Conservation (phyloP, 2,888 invertebrate genomes). For the Zygaena filipendulae region DNA sequence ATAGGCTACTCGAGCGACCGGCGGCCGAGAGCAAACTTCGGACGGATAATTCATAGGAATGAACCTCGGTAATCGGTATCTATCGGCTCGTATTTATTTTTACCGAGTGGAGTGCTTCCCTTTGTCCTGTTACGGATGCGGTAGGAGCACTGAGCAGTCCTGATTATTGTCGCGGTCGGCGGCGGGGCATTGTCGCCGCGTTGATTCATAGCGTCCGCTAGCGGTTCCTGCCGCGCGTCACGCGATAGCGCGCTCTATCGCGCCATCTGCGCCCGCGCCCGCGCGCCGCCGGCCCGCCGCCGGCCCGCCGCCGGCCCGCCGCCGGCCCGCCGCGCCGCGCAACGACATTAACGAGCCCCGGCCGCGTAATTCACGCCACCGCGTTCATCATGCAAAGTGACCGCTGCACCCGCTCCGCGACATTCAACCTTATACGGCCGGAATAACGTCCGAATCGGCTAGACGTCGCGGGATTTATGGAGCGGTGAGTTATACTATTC, state of each 20-base stretch:
- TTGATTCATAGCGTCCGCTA: conserved; percentile 52
- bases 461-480: conserved; percentile 28
- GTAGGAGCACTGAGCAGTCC: too few species aligned
- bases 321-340: conserved; percentile 1
- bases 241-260: conserved; percentile 43
- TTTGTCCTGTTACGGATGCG: too few species aligned
- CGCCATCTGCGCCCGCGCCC: conserved; percentile 54
- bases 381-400: conserved; percentile 61
- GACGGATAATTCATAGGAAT: too few species aligned
- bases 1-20: conserved; percentile 1
- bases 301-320: conserved; percentile 11
- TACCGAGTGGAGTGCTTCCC: too few species aligned
- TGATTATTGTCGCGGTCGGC: too few species aligned
- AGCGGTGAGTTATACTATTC: conserved; percentile 38
- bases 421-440: conserved; percentile 18
- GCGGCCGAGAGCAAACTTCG: too few species aligned
- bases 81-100: too few species aligned
- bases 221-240: conserved; percentile 43
- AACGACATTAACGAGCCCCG: conserved; percentile 42
- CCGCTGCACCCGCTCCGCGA: conserved; percentile 16
- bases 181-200: conserved; percentile 21
- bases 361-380: conserved; percentile 63
- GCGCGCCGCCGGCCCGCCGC: conserved; percentile 28
- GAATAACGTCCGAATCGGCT: conserved; percentile 9
- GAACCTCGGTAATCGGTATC: conserved; percentile 3